Evolutionary conservation across 2,888 invertebrate genomes (phyloP), one percentile per base, ranked within the genome.

Genomic region (Nyleta sp.): DNA sequence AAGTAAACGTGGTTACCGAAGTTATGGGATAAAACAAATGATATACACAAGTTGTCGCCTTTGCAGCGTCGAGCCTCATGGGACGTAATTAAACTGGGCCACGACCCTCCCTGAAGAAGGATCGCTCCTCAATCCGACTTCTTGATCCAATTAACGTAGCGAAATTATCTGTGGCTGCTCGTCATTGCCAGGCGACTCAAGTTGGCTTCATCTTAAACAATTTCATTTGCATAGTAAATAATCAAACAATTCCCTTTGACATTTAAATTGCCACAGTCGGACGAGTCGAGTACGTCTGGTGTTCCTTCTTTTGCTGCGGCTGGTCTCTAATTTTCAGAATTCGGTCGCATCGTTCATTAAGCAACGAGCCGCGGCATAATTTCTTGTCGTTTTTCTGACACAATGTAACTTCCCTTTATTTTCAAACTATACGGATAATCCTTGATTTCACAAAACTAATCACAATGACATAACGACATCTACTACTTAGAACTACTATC

Each of bases 151-250:
- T 90, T 90, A 90, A 90, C 88, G 87, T 83, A 82, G 83, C 81
- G 86, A 89, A 89, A 89, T 88, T 89, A 88, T 85, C 87, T 82
- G 80, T 76, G 83, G 81, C 82, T 82, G 76, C 76, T 79, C 80
- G 73, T 78, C 77, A 83, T 81, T 80, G 80, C 82, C 46, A 60
- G 80, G 52, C 84, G 72, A 77, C 80, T 81, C 81, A 78, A 80
- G 80, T 81, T 81, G 40, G 81, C 81, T 82, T 83, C 85, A 75
- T 82, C 87, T 88, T 87, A 87, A 88, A 88, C 87, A 88, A 88
- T 88, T 87, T 85, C 86, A 90, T 90, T 89, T 88, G 87, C 90
- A 90, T 90, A 84, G 87, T 88, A 89, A 90, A 90, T 90, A 89
- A 90, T 89, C 87, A 88, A 89, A 89, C 88, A 88, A 88, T 87